These are phyloP conservation scores for Sebastiscus tertius DNA, from an alignment of 2,797 vertebrate species.

Conservation along the genomic window DNA sequence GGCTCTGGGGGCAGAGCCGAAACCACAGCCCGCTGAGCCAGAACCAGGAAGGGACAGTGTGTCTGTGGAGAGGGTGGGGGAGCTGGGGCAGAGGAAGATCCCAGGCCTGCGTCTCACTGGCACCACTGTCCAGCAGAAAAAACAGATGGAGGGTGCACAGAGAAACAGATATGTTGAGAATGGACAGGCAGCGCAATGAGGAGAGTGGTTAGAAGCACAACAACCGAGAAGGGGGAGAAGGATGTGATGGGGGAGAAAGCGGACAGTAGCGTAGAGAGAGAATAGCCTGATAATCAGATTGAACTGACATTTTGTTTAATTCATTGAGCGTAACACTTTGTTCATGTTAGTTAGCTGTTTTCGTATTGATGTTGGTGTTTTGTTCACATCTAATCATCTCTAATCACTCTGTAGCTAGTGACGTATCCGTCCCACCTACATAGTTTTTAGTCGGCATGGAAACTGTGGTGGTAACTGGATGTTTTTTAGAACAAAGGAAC, in stretches of 20 bases:
- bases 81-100: slow-evolving; percentile 93
- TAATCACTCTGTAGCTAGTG: background rate
- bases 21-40: slow-evolving; percentile 83
- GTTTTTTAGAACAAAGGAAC: background rate
- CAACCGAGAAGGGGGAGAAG: background rate
- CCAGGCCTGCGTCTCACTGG: slow-evolving; percentile 83
- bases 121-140: slow-evolving; percentile 80
- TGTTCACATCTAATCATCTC: background rate
- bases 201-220: slow-evolving; percentile 32
- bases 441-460: background rate
- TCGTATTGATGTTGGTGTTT: background rate
- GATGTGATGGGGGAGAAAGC: slow-evolving; percentile 16
- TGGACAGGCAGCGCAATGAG: slow-evolving; percentile 80
- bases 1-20: slow-evolving; percentile 79
- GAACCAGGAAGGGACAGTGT: slow-evolving; percentile 87
- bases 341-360: background rate
- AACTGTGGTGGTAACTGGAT: background rate
- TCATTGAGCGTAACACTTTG: background rate
- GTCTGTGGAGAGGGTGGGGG: slow-evolving; percentile 89
- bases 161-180: slow-evolving; percentile 71
- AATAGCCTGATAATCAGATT: background rate
- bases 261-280: slow-evolving; percentile 21
- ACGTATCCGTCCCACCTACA: too few species aligned
- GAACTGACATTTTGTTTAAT: background rate
- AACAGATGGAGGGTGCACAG: slow-evolving; percentile 73